These are phyloP conservation scores for Danionella dracula DNA, from an alignment of 2,797 vertebrate species.

Conservation along the genomic window DNA sequence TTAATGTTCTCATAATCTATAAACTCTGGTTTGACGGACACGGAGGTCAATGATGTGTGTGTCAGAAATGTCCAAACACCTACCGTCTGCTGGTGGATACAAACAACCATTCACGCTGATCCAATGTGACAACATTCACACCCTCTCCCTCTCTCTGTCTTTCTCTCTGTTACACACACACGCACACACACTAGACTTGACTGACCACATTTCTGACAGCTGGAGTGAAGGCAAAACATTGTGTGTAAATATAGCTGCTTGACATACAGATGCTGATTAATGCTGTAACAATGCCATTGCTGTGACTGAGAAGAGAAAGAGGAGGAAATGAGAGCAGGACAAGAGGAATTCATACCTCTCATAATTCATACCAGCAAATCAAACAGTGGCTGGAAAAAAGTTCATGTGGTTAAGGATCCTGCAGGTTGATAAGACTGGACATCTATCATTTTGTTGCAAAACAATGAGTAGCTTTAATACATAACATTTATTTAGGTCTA, in stretches of 20 bases:
- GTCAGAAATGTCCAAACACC: slow-evolving; percentile 18
- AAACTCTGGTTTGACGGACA: neutral
- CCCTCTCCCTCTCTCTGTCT: slow-evolving; percentile 14
- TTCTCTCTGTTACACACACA: neutral
- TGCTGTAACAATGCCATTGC: neutral
- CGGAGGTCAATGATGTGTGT: neutral
- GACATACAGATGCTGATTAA: neutral
- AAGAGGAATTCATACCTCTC: neutral
- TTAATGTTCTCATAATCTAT: neutral
- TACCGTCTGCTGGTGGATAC: slow-evolving; percentile 27
- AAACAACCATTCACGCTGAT: slow-evolving; percentile 28
- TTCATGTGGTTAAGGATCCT: neutral
- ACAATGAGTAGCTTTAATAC: neutral
- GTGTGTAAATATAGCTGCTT: slow-evolving; percentile 10
- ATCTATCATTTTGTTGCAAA: neutral
- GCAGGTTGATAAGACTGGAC: neutral
- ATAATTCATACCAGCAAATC: slow-evolving; percentile 12
- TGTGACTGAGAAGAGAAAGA: neutral
- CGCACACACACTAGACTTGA: slow-evolving; percentile 12
- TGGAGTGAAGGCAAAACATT: slow-evolving; percentile 1
- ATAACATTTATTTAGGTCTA: slow-evolving; percentile 10
- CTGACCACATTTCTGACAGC: slow-evolving; percentile 35
- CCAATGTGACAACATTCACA: slow-evolving; percentile 22
- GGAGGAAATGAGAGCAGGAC: neutral
- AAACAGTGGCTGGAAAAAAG: slow-evolving; percentile 19